phyloP scores from a whole-genome alignment of 2,888 invertebrate genomes.

The Acrobasis repandana region DNA sequence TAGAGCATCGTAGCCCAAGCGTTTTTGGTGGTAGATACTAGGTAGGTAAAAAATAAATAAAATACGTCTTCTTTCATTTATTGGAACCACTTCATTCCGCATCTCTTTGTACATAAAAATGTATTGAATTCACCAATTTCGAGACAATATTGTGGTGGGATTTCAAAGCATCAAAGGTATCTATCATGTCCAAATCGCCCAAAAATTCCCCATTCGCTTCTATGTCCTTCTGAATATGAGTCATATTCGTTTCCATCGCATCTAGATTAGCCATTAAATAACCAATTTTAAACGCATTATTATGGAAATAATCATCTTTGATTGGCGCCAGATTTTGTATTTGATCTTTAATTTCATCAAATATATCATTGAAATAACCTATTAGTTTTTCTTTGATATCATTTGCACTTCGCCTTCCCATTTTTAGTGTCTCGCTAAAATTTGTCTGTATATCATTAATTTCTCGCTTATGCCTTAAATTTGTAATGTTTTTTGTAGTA shows the following conservation, averaged over 20 bases:
- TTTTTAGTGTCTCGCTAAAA: too few relatives aligned
- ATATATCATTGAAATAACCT: conserved; percentile 41
- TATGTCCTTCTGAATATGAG: conserved; percentile 41
- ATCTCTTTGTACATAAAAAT: conserved; percentile 26
- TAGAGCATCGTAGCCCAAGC: too few relatives aligned
- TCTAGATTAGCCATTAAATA: conserved; percentile 55
- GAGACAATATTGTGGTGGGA: conserved; percentile 37
- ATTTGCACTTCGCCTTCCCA: conserved; percentile 9
- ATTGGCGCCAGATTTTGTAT: conserved; percentile 36
- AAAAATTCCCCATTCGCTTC: conserved; percentile 36
- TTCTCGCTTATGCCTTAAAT: background rate
- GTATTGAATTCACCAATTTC: conserved; percentile 40
- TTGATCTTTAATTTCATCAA: conserved; percentile 43
- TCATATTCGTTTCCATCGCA: conserved; percentile 45
- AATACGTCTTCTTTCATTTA: background rate
- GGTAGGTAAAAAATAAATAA: too few relatives aligned
- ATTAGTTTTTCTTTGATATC: conserved; percentile 45
- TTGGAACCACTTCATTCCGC: conserved; percentile 1
- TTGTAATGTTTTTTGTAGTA: background rate
- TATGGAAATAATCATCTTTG: conserved; percentile 36
- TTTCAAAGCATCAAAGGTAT: conserved; percentile 49
- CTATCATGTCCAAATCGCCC: conserved; percentile 43
- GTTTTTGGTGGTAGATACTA: too few relatives aligned
- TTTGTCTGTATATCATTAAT: background rate
- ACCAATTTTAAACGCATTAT: conserved; percentile 47